Evolutionary conservation across 2,888 invertebrate species (phyloP).

Genomic region (Leptinotarsa peninsularis): DNA sequence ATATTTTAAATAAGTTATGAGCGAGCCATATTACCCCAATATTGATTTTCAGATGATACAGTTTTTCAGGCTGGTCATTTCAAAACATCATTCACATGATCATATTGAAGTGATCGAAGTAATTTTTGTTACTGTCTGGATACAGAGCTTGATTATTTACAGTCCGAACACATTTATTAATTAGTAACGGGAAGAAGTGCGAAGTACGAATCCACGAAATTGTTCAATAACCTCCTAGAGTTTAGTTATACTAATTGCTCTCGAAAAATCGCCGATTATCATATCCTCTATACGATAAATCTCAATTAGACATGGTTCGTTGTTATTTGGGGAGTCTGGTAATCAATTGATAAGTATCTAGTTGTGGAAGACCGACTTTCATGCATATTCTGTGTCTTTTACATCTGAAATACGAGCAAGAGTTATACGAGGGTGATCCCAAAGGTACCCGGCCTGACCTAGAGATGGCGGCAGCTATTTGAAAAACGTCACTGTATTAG

Average conservation of each 20-base stretch:
- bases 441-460: too few species aligned
- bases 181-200: not conserved
- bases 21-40: too few species aligned
- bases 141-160: not conserved
- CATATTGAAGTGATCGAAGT: too few species aligned
- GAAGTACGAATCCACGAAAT: not conserved
- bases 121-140: not conserved
- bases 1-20: too few species aligned
- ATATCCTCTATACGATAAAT: not conserved
- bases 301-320: slow-evolving; percentile 6
- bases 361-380: not conserved
- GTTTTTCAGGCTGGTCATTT: too few species aligned
- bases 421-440: too few species aligned
- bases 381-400: not conserved
- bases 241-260: slow-evolving; percentile 1
- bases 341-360: slow-evolving; percentile 6
- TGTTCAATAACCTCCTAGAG: not conserved
- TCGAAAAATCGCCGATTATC: not conserved
- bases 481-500: too few species aligned
- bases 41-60: too few species aligned
- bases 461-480: too few species aligned
- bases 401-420: too few species aligned
- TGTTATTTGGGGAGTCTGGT: not conserved
- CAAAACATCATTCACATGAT: too few species aligned
- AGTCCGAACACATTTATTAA: not conserved